Conservation (phyloP, 2,888 invertebrate species). For the Nomada fabriciana region DNA sequence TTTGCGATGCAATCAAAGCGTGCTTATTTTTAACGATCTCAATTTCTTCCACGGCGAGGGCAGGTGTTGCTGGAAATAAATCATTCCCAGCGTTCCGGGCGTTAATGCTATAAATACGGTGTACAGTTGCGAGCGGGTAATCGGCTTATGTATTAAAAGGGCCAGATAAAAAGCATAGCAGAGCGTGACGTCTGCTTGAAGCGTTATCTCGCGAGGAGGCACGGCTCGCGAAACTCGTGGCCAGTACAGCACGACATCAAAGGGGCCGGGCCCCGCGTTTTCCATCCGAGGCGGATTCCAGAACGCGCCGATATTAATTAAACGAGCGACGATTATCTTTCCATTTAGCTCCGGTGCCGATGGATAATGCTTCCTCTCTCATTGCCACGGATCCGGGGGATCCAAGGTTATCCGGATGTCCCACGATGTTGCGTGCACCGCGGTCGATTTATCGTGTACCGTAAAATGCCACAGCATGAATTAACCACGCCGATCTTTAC, state of each 20-base stretch:
- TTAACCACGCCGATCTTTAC: constrained; percentile 67
- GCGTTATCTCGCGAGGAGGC: constrained; percentile 35
- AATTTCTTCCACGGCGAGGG: no score
- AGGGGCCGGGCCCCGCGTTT: constrained; percentile 26
- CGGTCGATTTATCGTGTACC: constrained; percentile 58
- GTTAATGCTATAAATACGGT: constrained; percentile 18
- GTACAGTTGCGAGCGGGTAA: constrained; percentile 3
- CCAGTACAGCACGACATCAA: constrained; percentile 43
- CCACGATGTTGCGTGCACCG: constrained; percentile 26
- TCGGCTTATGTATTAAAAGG: constrained; percentile 34
- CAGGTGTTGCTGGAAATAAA: background rate
- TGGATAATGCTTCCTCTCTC: constrained; percentile 28
- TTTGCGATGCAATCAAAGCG: no score
- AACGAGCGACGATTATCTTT: constrained; percentile 61
- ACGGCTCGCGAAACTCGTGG: background rate
- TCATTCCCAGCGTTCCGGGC: background rate
- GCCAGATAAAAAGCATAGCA: constrained; percentile 25
- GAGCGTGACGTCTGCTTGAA: constrained; percentile 31
- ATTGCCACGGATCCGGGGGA: constrained; percentile 3
- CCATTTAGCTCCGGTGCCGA: constrained; percentile 36
- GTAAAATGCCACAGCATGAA: constrained; percentile 58
- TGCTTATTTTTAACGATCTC: no score
- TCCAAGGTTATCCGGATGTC: constrained; percentile 56
- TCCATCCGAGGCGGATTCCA: constrained; percentile 34
- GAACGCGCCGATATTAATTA: constrained; percentile 62